These are phyloP conservation scores for Helicoverpa zea DNA, from an alignment of 1,140 invertebrate species.

Conservation along the genomic window DNA sequence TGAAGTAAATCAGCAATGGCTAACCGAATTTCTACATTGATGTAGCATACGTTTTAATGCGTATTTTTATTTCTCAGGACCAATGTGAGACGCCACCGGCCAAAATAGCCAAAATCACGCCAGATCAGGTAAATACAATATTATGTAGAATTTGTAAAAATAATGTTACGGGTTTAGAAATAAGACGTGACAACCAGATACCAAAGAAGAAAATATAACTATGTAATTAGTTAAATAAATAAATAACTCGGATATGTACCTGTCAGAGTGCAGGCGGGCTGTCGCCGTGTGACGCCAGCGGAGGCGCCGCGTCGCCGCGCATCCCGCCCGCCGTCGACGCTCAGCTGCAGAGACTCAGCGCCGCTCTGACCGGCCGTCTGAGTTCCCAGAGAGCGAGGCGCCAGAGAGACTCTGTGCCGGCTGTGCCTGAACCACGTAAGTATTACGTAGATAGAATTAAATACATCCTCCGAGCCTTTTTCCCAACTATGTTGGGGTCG, in stretches of 20 bases:
- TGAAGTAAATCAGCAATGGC: too few relatives aligned
- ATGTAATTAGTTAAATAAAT: too few relatives aligned
- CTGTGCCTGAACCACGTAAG: slow-evolving; percentile 51
- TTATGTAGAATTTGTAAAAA: background rate
- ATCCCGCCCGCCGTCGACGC: slow-evolving; percentile 62
- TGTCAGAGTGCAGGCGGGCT: slow-evolving; percentile 31
- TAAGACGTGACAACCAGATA: background rate
- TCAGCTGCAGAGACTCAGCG: slow-evolving; percentile 72
- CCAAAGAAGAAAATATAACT: background rate
- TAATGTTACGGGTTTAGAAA: background rate
- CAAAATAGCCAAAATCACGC: slow-evolving; percentile 74
- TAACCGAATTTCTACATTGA: too few relatives aligned
- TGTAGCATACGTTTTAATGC: background rate
- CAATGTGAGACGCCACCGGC: slow-evolving; percentile 77
- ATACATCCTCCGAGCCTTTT: too few relatives aligned
- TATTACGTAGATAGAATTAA: background rate
- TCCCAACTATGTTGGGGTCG: too few relatives aligned
- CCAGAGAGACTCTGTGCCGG: slow-evolving; percentile 57
- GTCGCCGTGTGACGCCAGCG: background rate
- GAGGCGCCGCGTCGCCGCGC: background rate
- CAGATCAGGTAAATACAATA: slow-evolving; percentile 64
- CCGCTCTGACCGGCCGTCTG: slow-evolving; percentile 63
- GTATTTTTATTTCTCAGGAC: slow-evolving; percentile 66
- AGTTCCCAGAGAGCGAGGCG: slow-evolving; percentile 62
- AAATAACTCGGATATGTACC: background rate